Evolutionary conservation across 2,113 vertebrate species (phyloP).

Genomic region (Anolis sagrei): DNA sequence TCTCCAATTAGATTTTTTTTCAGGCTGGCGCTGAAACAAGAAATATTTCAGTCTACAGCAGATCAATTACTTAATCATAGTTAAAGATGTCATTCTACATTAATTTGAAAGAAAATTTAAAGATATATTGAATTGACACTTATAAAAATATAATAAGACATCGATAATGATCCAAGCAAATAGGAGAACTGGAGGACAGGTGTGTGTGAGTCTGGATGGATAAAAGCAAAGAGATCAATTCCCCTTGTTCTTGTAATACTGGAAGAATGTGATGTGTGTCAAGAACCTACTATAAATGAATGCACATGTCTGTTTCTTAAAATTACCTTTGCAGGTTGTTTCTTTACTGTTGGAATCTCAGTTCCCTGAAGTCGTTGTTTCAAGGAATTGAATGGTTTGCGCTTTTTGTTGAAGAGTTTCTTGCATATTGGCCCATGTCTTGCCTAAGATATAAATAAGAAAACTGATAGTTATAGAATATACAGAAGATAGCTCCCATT

Average conservation of each 20-base stretch:
- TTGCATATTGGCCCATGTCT: conserved; percentile 69
- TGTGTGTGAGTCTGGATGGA: not conserved
- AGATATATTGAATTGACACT: not conserved
- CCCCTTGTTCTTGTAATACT: not conserved
- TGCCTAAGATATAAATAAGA: conserved; percentile 53
- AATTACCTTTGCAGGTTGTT: conserved; percentile 49
- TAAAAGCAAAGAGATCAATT: not conserved
- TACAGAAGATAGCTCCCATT: no score
- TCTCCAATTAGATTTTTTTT: conserved; percentile 72
- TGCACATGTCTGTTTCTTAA: not conserved
- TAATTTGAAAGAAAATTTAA: not conserved
- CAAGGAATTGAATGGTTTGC: conserved; percentile 69
- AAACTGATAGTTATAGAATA: not conserved
- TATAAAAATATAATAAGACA: not conserved
- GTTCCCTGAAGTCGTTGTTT: conserved; percentile 69
- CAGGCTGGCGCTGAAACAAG: conserved; percentile 49
- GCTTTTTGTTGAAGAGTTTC: conserved; percentile 69
- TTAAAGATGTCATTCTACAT: not conserved
- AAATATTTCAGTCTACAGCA: conserved; percentile 24
- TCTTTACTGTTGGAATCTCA: conserved; percentile 54
- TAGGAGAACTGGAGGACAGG: not conserved
- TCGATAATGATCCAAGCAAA: not conserved
- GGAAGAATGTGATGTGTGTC: not conserved
- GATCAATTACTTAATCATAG: not conserved
- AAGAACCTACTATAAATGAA: not conserved